Evolutionary conservation across 2,888 invertebrate genomes (phyloP).

Genomic region (Myopa testacea): DNA sequence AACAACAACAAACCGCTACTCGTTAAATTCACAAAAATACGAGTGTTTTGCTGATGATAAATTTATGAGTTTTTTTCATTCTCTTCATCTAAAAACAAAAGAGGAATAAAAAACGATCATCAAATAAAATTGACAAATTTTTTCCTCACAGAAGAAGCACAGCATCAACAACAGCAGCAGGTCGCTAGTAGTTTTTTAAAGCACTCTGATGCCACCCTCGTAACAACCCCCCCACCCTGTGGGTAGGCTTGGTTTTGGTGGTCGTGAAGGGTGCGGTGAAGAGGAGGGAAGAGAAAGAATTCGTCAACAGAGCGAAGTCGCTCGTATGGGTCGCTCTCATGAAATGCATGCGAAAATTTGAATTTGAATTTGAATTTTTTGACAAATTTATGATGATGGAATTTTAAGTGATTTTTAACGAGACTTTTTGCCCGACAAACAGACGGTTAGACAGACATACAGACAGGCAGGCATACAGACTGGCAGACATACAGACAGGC

Average conservation of each 20-base stretch:
- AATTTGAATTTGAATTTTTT: slow-evolving; percentile 53
- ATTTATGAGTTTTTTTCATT: slow-evolving; percentile 21
- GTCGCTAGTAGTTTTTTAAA: neutral
- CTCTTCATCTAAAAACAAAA: neutral
- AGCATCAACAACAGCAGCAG: neutral
- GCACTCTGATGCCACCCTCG: neutral
- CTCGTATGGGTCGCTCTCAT: neutral
- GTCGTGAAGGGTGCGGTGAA: no score
- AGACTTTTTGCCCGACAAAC: slow-evolving; percentile 50
- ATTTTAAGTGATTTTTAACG: slow-evolving; percentile 68
- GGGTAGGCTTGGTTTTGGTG: no score
- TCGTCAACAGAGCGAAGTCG: neutral
- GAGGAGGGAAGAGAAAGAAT: no score
- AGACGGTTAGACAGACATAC: neutral
- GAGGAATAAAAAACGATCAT: neutral
- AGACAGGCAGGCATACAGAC: no score
- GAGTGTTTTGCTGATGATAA: slow-evolving; percentile 25
- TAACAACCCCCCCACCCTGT: no score
- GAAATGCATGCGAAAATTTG: slow-evolving; percentile 37
- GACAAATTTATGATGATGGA: slow-evolving; percentile 68
- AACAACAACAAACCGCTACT: no score
- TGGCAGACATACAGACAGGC: neutral
- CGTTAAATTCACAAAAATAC: no score
- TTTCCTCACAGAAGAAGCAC: neutral
- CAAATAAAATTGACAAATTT: slow-evolving; percentile 32